These are phyloP conservation scores for Pempheris klunzingeri DNA, from an alignment of 2,797 vertebrate genomes.

Conservation along the genomic window DNA sequence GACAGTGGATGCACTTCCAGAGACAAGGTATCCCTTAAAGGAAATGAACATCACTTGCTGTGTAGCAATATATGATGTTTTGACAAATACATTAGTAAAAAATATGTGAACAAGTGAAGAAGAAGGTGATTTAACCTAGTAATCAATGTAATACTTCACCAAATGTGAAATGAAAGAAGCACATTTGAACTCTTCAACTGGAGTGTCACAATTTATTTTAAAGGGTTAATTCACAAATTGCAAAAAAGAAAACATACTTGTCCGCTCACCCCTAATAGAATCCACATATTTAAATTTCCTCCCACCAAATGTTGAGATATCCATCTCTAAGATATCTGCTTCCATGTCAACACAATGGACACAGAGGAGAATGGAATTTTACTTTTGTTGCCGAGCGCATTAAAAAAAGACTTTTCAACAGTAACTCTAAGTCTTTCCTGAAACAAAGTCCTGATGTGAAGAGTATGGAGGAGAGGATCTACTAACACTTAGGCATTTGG, in stretches of 20 bases:
- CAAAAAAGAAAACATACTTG: neutral
- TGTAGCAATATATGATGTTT: neutral
- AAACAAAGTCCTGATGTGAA: neutral
- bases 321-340: neutral
- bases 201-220: neutral
- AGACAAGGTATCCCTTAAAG: neutral
- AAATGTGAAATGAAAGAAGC: neutral
- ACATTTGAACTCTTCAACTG: neutral
- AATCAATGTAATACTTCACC: neutral
- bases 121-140: neutral
- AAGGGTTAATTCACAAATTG: neutral
- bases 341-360: neutral
- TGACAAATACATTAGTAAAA: no score
- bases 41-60: neutral
- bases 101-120: no score
- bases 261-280: neutral
- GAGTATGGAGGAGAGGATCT: no score
- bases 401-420: neutral
- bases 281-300: neutral
- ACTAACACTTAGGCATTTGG: neutral
- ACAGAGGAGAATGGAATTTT: neutral
- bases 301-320: neutral
- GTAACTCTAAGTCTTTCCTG: neutral
- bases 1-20: neutral
- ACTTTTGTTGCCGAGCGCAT: neutral